Evolutionary conservation across 2,113 vertebrate genomes (phyloP).

Genomic region (Australoheros scitulus): DNA sequence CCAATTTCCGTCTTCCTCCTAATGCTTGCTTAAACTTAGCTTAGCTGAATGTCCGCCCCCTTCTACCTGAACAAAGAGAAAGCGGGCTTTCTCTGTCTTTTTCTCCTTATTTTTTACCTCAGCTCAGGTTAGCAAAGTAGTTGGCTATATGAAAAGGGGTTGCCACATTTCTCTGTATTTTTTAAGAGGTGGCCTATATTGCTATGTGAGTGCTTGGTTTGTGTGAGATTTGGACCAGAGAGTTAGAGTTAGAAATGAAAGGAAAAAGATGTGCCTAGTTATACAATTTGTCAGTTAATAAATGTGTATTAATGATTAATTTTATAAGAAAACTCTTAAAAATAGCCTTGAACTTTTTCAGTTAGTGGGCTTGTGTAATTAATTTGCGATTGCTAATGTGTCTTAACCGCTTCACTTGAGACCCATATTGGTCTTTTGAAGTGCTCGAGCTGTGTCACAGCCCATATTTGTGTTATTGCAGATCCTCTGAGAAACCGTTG

Average conservation of each 20-base stretch:
- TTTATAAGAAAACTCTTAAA: neutral
- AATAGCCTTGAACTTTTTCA: constrained; percentile 29
- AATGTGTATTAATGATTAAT: neutral
- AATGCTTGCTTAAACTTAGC: constrained; percentile 22
- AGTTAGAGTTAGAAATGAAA: neutral
- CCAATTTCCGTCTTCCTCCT: constrained; percentile 29
- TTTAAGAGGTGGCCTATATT: neutral
- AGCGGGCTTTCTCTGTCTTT: neutral
- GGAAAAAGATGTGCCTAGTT: neutral
- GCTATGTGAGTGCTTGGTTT: no score
- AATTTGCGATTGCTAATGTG: constrained; percentile 48
- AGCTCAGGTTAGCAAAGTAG: neutral
- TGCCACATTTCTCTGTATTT: neutral
- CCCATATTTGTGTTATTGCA: constrained; percentile 72
- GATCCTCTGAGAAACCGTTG: constrained; percentile 68
- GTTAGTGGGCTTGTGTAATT: constrained; percentile 13
- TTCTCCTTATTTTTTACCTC: neutral
- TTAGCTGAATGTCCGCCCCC: constrained; percentile 4
- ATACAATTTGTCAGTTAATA: neutral
- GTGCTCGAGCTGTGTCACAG: constrained; percentile 56
- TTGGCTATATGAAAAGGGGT: neutral
- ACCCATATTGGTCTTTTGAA: constrained; percentile 64
- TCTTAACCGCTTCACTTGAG: constrained; percentile 35
- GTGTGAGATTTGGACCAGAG: no score
- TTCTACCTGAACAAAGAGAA: constrained; percentile 30